Base-by-base conservation (phyloP, 2,797 vertebrate genomes). In the Darevskia mixta region DNA sequence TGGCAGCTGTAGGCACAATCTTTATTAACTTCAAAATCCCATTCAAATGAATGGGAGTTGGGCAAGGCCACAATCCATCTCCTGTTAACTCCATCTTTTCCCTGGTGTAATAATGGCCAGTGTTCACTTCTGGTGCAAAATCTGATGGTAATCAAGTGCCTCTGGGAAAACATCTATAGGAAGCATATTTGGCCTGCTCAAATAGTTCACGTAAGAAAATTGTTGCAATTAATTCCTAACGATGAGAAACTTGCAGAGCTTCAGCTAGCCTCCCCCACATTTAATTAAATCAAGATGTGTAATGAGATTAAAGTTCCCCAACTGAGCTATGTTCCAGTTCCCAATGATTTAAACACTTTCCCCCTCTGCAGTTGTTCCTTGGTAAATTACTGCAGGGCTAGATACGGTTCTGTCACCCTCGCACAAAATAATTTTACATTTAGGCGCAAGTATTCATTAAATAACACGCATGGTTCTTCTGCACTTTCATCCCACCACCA, bases 261-360 rank as follows among this genome's bases (percentile, higher is more conserved):
- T 90, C 90, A 83, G 88, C 90, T 93, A 87, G 93, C 92, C 86
- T 91, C 87, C 71, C 87, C 88, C 90, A 64, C 86, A 86, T 93
- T 95, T 95, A 95, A 95, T 95, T 96, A 93, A 96, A 95, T 96
- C 95, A 91, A 90, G 94, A 92, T 94, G 87, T 88, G 91, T 95
- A 95, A 95, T 87, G 95, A 94, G 88, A 95, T 95, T 91, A 93
- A 81, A 85, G 85, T 91, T 95, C 88, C 92, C 90, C 92, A 91
- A 87, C 88, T 88, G 86, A 92, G 92, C 89, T 90, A 73, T 83
- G 87, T 91, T 91, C 90, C 91, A 86, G 29, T 91, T 94, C 92
- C 91, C 92, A 76, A 83, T 93, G 87, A 96, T 95, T 92, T 89
- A 94, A 93, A 75, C 87, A 87, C 91, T 32, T 95, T 88, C 89